Percentiles rank a stretch among this genome's conserved stretches.
Evolutionary conservation across 2,113 vertebrate genomes (phyloP).

Genomic region (Toxostoma redivivum): DNA sequence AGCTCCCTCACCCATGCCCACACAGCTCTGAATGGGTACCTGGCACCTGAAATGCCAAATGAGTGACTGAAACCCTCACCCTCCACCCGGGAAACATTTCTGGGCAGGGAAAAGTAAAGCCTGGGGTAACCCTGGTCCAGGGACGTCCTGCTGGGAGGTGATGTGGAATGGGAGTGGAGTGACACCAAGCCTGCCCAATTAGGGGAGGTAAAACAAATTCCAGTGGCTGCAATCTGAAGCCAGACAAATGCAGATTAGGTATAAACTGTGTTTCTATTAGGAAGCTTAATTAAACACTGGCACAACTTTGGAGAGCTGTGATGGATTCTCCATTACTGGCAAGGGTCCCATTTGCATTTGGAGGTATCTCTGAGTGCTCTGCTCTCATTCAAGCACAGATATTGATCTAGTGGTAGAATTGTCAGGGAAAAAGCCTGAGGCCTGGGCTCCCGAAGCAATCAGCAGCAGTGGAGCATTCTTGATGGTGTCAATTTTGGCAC

Average conservation of each 20-base stretch:
- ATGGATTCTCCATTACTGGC: neutral
- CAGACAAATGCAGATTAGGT: neutral
- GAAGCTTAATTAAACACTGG: slow-evolving; percentile 2
- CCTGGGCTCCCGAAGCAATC: neutral
- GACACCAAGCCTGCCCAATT: neutral
- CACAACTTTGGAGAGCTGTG: neutral
- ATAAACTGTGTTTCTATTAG: neutral
- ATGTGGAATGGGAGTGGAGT: neutral
- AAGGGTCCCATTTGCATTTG: neutral
- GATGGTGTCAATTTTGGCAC: neutral
- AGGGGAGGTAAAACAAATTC: neutral
- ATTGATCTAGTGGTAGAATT: neutral
- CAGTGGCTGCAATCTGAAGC: neutral
- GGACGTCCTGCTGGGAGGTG: neutral
- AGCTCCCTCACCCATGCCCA: neutral
- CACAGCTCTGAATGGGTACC: neutral
- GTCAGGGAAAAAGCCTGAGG: neutral
- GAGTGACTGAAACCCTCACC: neutral
- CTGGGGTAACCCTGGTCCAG: neutral
- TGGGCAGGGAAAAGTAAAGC: neutral
- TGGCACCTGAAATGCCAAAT: neutral
- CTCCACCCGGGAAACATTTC: neutral
- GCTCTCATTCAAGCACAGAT: neutral
- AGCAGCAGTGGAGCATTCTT: neutral
- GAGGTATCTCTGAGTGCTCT: neutral